These are phyloP conservation scores for Ceuthmochares aereus DNA, from an alignment of 2,113 vertebrate genomes.

Conservation along the genomic window DNA sequence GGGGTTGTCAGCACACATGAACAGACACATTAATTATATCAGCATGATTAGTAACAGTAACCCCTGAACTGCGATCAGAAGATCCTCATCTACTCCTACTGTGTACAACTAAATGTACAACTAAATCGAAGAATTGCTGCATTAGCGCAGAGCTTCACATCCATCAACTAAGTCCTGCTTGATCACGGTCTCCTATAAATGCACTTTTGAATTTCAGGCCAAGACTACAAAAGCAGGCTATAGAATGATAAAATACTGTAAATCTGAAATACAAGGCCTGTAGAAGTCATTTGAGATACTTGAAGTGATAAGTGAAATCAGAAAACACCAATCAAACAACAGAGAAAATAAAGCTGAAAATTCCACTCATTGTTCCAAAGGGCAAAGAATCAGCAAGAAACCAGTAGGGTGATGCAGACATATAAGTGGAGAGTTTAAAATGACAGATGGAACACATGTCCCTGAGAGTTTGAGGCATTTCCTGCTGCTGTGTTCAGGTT, in stretches of 20 bases:
- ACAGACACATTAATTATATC: neutral
- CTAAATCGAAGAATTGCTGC: neutral
- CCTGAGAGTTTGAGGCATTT: neutral
- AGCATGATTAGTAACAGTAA: neutral
- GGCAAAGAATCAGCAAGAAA: neutral
- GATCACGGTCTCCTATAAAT: accelerated
- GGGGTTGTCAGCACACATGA: neutral
- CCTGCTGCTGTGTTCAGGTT: neutral
- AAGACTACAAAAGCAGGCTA: neutral
- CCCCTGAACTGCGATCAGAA: neutral
- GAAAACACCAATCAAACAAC: neutral
- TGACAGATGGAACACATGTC: neutral
- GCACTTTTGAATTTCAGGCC: neutral
- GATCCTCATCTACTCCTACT: neutral
- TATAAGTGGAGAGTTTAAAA: neutral
- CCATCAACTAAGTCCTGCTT: neutral
- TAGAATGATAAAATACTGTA: neutral
- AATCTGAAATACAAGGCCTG: neutral
- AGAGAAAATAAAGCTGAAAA: neutral
- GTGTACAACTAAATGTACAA: neutral
- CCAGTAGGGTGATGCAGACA: neutral
- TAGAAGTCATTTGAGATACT: neutral
- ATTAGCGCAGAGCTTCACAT: neutral
- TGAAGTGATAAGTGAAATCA: neutral
- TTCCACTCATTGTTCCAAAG: neutral